phyloP scores from a whole-genome alignment of 2,888 invertebrate genomes.

The Stegana nigrithorax region DNA sequence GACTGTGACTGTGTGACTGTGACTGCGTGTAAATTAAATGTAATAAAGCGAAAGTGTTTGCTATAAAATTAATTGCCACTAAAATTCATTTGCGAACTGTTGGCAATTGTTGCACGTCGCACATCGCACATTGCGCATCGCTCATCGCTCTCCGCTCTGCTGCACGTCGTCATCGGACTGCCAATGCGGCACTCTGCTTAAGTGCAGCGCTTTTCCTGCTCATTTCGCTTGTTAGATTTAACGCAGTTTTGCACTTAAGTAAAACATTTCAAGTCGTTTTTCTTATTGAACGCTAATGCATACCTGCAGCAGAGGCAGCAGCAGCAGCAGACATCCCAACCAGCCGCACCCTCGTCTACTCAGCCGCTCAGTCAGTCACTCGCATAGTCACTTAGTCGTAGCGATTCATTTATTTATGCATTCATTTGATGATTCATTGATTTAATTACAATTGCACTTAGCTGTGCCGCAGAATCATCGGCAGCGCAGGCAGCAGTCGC shows the following conservation, averaged over 20 bases:
- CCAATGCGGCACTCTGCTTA: neutral
- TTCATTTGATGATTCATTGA: conserved; percentile 62
- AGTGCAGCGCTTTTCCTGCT: neutral
- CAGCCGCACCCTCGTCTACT: neutral
- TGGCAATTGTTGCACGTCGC: neutral
- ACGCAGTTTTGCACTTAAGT: conserved; percentile 13
- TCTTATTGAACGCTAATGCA: neutral
- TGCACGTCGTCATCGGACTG: too few species aligned
- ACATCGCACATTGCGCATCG: neutral
- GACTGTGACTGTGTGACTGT: too few species aligned
- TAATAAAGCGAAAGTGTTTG: conserved; percentile 47
- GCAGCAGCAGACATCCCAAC: conserved; percentile 31
- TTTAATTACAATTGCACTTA: conserved; percentile 58
- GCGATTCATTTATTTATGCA: too few species aligned
- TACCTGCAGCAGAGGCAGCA: neutral
- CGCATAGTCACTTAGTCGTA: conserved; percentile 16
- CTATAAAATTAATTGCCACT: conserved; percentile 60
- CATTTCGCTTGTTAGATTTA: conserved; percentile 4
- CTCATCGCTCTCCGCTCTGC: too few species aligned
- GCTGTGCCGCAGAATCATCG: conserved; percentile 27
- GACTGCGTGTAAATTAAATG: conserved; percentile 15
- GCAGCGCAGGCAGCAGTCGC: conserved; percentile 8
- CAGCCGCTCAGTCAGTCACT: conserved; percentile 17
- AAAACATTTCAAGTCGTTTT: neutral
- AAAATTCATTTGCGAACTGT: conserved; percentile 39